Evolutionary conservation across 2,797 vertebrate genomes (phyloP).

Genomic region (Ambastaia sidthimunki): DNA sequence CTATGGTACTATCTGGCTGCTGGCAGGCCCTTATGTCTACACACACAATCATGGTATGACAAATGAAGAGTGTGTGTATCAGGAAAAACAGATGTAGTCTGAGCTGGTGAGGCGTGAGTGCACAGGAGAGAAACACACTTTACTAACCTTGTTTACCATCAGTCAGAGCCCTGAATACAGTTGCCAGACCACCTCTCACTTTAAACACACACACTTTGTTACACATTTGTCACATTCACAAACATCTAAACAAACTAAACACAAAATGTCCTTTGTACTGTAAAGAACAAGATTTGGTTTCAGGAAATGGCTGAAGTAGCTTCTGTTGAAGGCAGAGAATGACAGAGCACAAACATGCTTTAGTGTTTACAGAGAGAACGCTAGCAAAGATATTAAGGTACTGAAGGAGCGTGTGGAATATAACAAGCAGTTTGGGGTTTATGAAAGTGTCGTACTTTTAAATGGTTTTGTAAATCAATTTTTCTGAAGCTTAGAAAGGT

Average conservation of each 20-base stretch:
- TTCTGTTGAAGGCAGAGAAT: not conserved
- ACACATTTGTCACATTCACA: conserved; percentile 1
- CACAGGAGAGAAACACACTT: conserved; percentile 84
- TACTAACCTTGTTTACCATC: conserved; percentile 81
- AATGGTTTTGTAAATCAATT: not conserved
- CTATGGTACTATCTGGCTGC: conserved; percentile 90
- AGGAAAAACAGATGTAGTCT: conserved; percentile 98
- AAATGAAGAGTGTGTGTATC: conserved; percentile 87
- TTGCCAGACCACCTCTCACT: conserved; percentile 20
- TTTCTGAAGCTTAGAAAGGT: not conserved
- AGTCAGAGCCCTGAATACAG: conserved; percentile 61
- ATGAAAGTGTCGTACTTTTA: not conserved
- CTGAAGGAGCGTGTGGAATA: not conserved
- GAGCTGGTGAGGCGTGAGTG: conserved; percentile 85
- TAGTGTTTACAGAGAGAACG: not conserved
- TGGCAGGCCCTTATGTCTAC: conserved; percentile 96
- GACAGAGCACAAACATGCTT: not conserved
- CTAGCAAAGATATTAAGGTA: not conserved
- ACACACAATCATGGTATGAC: conserved; percentile 95
- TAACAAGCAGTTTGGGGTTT: not conserved
- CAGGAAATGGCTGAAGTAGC: not conserved
- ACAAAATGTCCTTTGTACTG: not conserved
- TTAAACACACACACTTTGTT: conserved; percentile 2
- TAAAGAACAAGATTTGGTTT: not conserved
- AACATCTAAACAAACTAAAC: not conserved